Percentiles rank a stretch among this genome's conserved stretches.
Evolutionary conservation across 92 coral and sea anemone species (phyloP).

Genomic region (Metridium senile): DNA sequence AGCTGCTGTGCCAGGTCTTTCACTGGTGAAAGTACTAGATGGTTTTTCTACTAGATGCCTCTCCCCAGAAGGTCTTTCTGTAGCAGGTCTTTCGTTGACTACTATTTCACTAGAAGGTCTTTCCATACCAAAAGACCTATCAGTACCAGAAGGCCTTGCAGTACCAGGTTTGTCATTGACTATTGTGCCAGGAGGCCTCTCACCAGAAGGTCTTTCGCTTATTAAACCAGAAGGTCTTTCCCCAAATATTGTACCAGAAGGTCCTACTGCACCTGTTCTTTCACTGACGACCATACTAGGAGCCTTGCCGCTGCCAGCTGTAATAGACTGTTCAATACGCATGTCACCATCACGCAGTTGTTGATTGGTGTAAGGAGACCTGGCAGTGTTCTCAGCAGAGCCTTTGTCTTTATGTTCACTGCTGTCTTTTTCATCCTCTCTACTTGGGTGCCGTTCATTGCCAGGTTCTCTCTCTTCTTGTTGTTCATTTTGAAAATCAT

Average conservation of each 20-base stretch:
- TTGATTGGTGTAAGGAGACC: background rate
- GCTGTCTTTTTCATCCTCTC: background rate
- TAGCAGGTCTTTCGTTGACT: background rate
- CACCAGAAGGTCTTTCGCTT: background rate
- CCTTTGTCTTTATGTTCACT: background rate
- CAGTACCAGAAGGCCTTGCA: background rate
- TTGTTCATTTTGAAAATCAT: background rate
- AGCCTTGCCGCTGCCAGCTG: background rate
- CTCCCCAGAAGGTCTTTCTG: background rate
- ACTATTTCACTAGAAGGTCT: background rate
- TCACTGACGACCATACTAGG: too few relatives aligned
- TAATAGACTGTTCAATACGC: background rate
- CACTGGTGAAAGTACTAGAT: background rate
- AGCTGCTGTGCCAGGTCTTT: background rate
- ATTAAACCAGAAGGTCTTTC: background rate
- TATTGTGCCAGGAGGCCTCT: background rate
- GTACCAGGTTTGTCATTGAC: background rate
- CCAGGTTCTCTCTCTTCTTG: background rate
- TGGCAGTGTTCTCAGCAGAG: background rate
- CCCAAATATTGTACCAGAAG: background rate
- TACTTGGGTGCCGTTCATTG: background rate
- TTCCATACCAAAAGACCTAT: background rate
- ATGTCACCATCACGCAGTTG: background rate
- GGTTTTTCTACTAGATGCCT: background rate
- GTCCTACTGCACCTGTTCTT: background rate